phyloP scores from a whole-genome alignment of 1,140 invertebrate genomes.

The Trichonephila inaurata region DNA sequence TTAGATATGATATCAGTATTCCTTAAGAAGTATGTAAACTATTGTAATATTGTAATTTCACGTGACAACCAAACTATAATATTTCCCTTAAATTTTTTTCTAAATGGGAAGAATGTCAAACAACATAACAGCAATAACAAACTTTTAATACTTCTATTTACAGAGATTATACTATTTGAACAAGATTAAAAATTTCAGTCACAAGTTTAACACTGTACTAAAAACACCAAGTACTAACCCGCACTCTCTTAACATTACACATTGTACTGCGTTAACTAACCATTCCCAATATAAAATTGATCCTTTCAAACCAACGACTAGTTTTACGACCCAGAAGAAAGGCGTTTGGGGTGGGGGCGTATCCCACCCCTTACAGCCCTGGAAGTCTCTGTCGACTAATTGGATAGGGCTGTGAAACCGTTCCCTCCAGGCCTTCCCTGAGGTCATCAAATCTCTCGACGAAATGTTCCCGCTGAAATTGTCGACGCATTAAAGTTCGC shows the following conservation, averaged over 20 bases:
- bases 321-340: conserved; percentile 30
- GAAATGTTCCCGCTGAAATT: conserved; percentile 45
- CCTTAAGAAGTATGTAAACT: too few species aligned
- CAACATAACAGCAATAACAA: too few species aligned
- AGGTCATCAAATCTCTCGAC: conserved; percentile 65
- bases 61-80: too few species aligned
- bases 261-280: not conserved
- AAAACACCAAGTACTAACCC: not conserved
- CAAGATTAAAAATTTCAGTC: too few species aligned
- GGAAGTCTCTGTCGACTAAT: conserved; percentile 38
- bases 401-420: conserved; percentile 56
- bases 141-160: too few species aligned
- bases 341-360: not conserved
- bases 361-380: not conserved
- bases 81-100: too few species aligned
- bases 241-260: not conserved
- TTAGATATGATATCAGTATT: too few species aligned
- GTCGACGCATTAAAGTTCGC: conserved; percentile 56
- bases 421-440: conserved; percentile 29
- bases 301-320: conserved; percentile 29
- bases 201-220: too few species aligned
- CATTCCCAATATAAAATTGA: conserved; percentile 24
- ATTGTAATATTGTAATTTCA: too few species aligned
- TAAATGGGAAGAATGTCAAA: too few species aligned
- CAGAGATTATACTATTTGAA: too few species aligned